Percentiles rank a stretch among this genome's conserved stretches.
These are phyloP conservation scores for Serilophus lunatus DNA, from an alignment of 2,113 vertebrate genomes.

Conservation along the genomic window DNA sequence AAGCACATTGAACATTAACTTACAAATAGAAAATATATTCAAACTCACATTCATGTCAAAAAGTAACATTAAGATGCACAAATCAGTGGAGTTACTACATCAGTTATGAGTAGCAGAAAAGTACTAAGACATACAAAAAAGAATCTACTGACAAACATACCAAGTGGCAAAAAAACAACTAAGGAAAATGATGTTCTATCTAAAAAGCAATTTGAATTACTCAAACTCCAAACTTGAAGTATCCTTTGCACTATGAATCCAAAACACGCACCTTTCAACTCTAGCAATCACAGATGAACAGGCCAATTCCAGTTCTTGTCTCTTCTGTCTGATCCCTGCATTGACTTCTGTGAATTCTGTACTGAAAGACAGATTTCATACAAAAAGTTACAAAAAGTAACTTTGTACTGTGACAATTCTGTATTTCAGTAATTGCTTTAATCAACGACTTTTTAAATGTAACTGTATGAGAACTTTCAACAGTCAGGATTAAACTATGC, in stretches of 20 bases:
- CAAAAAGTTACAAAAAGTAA: not conserved
- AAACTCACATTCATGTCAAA: not conserved
- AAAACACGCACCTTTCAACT: conserved; percentile 68
- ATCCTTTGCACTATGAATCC: not conserved
- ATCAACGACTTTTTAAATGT: not conserved
- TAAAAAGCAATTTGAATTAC: not conserved
- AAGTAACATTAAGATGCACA: not conserved
- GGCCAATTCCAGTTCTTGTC: conserved; percentile 78
- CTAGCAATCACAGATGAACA: conserved; percentile 75
- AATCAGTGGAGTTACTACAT: not conserved
- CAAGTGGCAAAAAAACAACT: not conserved
- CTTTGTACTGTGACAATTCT: not conserved
- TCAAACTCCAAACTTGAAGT: not conserved
- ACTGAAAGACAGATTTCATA: conserved; percentile 74
- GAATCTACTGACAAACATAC: not conserved
- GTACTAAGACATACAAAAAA: not conserved
- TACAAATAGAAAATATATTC: not conserved
- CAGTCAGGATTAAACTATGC: not conserved
- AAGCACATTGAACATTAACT: not conserved
- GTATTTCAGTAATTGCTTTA: not conserved
- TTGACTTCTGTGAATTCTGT: conserved; percentile 77
- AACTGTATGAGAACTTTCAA: not conserved
- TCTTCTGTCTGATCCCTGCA: conserved; percentile 67
- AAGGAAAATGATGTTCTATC: not conserved
- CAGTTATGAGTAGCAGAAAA: not conserved